A percentile compares a stretch with the other conserved stretches of the same genome.
Evolutionary conservation across 2,888 invertebrate species (phyloP).

Genomic region (Cremastobaeus sp.): DNA sequence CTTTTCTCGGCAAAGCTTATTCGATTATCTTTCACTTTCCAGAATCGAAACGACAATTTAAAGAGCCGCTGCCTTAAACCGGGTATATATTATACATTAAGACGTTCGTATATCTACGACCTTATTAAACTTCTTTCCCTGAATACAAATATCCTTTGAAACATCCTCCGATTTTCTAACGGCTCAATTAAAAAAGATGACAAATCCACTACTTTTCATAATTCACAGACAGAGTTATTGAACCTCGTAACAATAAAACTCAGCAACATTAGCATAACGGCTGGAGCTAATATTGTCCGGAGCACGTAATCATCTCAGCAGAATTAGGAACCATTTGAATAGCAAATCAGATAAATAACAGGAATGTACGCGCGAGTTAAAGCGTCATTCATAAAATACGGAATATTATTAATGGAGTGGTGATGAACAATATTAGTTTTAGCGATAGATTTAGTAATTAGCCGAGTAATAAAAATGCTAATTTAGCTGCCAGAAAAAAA

Average conservation of each 20-base stretch:
- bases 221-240: slow-evolving; percentile 33
- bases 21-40: not conserved
- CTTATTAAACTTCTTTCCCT: slow-evolving; percentile 35
- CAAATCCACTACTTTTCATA: slow-evolving; percentile 25
- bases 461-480: too few species aligned
- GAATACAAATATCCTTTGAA: slow-evolving; percentile 47
- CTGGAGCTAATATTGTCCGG: slow-evolving; percentile 34
- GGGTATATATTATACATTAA: slow-evolving; percentile 13
- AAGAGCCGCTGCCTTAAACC: slow-evolving; percentile 23
- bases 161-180: slow-evolving; percentile 32
- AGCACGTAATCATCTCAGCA: slow-evolving; percentile 32
- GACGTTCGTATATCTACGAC: slow-evolving; percentile 31
- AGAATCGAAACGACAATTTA: slow-evolving; percentile 19
- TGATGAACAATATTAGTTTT: too few species aligned
- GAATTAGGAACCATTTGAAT: slow-evolving; percentile 56
- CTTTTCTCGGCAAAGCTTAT: slow-evolving; percentile 17
- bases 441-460: too few species aligned
- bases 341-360: slow-evolving; percentile 52
- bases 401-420: too few species aligned
- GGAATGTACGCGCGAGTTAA: too few species aligned
- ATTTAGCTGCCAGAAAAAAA: too few species aligned
- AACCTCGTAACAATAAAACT: slow-evolving; percentile 35
- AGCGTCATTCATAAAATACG: too few species aligned
- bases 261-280: slow-evolving; percentile 38
- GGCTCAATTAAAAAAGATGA: slow-evolving; percentile 44